Base-by-base conservation (phyloP, 2,113 vertebrate species). In the Marcusenius ussheri region DNA sequence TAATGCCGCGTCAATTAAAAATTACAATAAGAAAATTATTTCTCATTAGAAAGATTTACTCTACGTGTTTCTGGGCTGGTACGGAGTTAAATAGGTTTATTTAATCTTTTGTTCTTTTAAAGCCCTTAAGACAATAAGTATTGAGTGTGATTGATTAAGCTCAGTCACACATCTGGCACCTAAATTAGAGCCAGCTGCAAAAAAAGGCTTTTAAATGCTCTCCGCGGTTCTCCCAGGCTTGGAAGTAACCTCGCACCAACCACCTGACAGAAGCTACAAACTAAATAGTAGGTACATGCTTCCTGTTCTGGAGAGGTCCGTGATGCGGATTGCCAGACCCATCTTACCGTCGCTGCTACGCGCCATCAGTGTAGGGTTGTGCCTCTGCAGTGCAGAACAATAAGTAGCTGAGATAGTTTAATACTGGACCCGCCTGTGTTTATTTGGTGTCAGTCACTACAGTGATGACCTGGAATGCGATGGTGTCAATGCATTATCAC, bases 401-500 rank as follows among this genome's bases (percentile, higher is more conserved):
- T 62, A 24, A 47, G 53, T 46, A 42, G 47, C 27, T n/a, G 42
- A 88, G n/a, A 21, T 24, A 21, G 15, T 42, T 56, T 88, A 27
- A 87, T 87, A 53, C 35, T 66, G 51, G 87, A 9, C 13, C 39
- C 21, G 87, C 15, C 87, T 31, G 51, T 88, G 56, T 88, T 88
- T 88, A 66, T 66, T 88, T 45, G 51, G 53, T 88, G 53, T 42
- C 87, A 88, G 87, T 88, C 56, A 50, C 87, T 45, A 46, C 56
- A 46, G 87, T 27, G 87, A 88, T 88, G 53, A 45, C 87, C 87
- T 88, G 87, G 56, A 88, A 62, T 62, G 87, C 35, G 19, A 7
- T 10, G 58, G 87, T 88, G 87, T 88, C 87, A 88, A 62, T 66
- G 39, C 53, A 88, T 88, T 88, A 88, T 62, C 87, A 66, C 87